Conservation (phyloP, 2,888 invertebrate species). For the Rotaria macrura region DNA sequence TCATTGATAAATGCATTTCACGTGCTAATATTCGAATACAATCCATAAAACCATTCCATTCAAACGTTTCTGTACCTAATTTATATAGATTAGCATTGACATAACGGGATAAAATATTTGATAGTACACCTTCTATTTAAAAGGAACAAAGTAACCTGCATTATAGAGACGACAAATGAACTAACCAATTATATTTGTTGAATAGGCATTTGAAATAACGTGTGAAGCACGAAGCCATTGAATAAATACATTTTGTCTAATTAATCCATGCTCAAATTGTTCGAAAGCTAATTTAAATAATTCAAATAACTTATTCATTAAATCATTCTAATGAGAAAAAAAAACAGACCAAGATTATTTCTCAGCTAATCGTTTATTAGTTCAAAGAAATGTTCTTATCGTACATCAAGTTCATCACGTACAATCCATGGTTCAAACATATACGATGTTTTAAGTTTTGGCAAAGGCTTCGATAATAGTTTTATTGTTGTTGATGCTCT, state of each 20-base stretch:
- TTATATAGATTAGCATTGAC: background rate
- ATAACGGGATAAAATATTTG: background rate
- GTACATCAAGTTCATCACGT: slow-evolving; percentile 1
- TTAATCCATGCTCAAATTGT: background rate
- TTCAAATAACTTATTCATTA: background rate
- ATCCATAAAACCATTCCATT: background rate
- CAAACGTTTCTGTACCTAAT: background rate
- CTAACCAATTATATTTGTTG: background rate
- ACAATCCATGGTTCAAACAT: background rate
- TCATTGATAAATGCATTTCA: background rate
- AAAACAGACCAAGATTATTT: no score
- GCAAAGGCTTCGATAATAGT: background rate
- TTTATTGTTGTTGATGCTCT: background rate
- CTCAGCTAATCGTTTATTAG: background rate
- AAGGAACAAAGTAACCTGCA: no score
- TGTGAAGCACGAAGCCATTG: slow-evolving; percentile 10
- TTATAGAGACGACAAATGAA: background rate
- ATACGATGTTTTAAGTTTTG: background rate
- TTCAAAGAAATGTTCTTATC: no score
- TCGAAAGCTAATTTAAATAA: background rate
- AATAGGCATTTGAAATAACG: background rate
- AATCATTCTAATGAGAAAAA: background rate
- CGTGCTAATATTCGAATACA: background rate
- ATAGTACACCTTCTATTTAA: background rate
- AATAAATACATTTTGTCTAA: background rate